Evolutionary conservation across 2,888 invertebrate species (phyloP), one percentile per base, ranked within the genome.

Genomic region (Amblyjoppa proteus): DNA sequence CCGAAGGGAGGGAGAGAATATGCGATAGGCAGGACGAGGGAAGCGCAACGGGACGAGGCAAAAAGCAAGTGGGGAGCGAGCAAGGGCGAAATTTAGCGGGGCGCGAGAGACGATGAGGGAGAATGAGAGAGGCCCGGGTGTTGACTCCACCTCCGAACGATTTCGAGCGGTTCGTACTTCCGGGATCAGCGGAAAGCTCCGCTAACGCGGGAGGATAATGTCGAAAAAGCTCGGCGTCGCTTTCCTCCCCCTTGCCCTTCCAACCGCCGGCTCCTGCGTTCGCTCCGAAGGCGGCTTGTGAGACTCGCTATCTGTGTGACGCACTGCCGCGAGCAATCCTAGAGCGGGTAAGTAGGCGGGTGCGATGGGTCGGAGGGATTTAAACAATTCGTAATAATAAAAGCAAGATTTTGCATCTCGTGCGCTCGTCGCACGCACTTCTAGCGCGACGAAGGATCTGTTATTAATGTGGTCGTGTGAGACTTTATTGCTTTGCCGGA

Each of bases 181-280:
- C 89, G 91, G 90, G 91, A 92, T 92, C 91, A 91, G 89, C 88
- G 90, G 86, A 91, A 92, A 92, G 91, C 91, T 89, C 88, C 89
- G 89, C 90, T 90, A 90, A 91, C 89, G 88, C 90, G 87, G 78
- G 38, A 87, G 90, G 90, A 91, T 90, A 91, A 89, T 90, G 89
- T 88, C 87, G 88, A 88, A 88, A 89, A 88, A 89, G 89, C 89
- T 89, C 75, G 81, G 71, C 81, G 81, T 84, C 70, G 77, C 77
- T 81, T 68, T 53, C 82, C 75, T 66, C 81, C 74, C 73, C 83
- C 73, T 68, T 53, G 51, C 61, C 51, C 51, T 49, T 69, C 13
- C 16, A n/a, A 70, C 71, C 20, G 41, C 31, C 58, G 7, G 5
- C 28, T 16, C 28, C 3, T n/a, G 25, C n/a, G n/a, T 58, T 45